Percentiles rank a stretch among this genome's conserved stretches.
Evolutionary conservation across 2,113 vertebrate genomes (phyloP).

Genomic region (Cyprinus carpio): DNA sequence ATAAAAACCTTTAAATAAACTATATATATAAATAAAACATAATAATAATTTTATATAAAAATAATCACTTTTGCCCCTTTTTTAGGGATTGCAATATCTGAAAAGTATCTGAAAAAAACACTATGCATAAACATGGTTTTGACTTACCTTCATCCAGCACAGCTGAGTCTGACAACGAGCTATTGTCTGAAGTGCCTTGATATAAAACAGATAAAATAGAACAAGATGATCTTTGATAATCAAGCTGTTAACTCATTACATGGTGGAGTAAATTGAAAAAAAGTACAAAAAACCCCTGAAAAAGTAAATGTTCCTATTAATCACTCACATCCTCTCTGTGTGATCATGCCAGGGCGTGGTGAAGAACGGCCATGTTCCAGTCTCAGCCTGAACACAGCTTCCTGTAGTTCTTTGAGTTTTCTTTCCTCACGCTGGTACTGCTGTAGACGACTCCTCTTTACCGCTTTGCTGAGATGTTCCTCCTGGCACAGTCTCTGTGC

Average conservation of each 20-base stretch:
- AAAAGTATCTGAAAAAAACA: not conserved
- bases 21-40: too few relatives aligned
- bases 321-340: constrained; percentile 63
- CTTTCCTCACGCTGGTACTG: constrained; percentile 79
- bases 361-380: constrained; percentile 68
- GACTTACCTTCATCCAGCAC: constrained; percentile 81
- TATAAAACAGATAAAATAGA: constrained; percentile 51
- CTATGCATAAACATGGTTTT: not conserved
- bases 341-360: constrained; percentile 66
- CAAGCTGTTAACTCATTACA: not conserved
- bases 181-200: constrained; percentile 79
- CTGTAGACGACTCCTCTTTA: constrained; percentile 78
- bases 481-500: constrained; percentile 79
- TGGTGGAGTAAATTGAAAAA: not conserved
- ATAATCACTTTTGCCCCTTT: too few relatives aligned
- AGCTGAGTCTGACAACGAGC: constrained; percentile 80
- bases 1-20: too few relatives aligned
- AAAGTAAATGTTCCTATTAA: not conserved
- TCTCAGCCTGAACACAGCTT: constrained; percentile 72
- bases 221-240: not conserved
- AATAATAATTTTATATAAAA: too few relatives aligned
- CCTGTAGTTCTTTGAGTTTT: constrained; percentile 83
- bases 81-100: not conserved
- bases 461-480: constrained; percentile 78
- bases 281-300: not conserved